These are phyloP conservation scores for Athene cunicularia DNA, from an alignment of 2,113 vertebrate genomes.

Conservation along the genomic window DNA sequence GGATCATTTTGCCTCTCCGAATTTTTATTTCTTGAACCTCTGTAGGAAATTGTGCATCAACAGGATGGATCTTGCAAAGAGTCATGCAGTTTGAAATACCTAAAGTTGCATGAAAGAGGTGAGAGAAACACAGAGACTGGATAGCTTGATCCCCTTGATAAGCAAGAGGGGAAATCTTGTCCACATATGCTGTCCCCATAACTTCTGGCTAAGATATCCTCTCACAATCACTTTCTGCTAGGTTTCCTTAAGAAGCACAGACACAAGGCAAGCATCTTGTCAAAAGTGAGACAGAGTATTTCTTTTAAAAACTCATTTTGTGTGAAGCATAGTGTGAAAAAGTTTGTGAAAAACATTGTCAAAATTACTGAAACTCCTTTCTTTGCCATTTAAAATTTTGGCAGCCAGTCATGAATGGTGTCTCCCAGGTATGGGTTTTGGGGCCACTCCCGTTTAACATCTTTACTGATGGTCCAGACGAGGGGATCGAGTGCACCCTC, in stretches of 20 bases:
- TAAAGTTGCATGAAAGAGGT: not conserved
- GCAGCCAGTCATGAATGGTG: too few species aligned
- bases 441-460: too few species aligned
- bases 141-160: not conserved
- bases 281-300: not conserved
- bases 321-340: not conserved
- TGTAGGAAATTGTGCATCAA: not conserved
- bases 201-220: not conserved
- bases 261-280: not conserved
- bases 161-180: not conserved
- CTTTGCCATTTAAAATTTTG: not conserved
- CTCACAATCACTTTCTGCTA: not conserved
- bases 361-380: not conserved
- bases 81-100: not conserved
- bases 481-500: too few species aligned
- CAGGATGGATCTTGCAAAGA: not conserved
- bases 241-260: not conserved
- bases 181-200: not conserved
- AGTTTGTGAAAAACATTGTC: not conserved
- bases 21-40: not conserved
- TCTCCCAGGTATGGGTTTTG: too few species aligned
- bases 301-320: not conserved
- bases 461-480: too few species aligned
- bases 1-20: not conserved
- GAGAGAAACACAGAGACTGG: not conserved